A percentile compares a stretch with the other conserved stretches of the same genome.
Conservation (phyloP, 2,113 vertebrate species). For the Oreochromis niloticus region DNA sequence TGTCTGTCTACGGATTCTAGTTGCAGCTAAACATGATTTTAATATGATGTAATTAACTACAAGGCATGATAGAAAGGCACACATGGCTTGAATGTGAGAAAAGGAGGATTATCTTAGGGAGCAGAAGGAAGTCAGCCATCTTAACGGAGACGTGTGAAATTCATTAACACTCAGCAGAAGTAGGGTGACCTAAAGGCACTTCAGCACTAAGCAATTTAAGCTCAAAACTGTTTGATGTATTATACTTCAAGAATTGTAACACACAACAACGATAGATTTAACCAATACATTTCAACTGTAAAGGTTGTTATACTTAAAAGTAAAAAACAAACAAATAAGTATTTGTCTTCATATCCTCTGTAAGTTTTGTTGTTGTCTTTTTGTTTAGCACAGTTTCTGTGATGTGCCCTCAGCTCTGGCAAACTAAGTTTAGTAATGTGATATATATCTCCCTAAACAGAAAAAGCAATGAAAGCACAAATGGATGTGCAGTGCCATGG, state of each 20-base stretch:
- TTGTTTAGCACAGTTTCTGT: background rate
- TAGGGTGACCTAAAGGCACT: background rate
- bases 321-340: background rate
- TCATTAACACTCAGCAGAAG: slow-evolving; percentile 57
- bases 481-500: background rate
- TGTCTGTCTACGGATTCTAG: background rate
- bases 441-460: background rate
- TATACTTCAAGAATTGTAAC: background rate
- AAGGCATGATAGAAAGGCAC: slow-evolving; percentile 16
- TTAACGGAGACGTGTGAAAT: slow-evolving; percentile 46
- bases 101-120: slow-evolving; percentile 49
- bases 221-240: background rate
- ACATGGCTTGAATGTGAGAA: slow-evolving; percentile 1
- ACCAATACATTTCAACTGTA: background rate
- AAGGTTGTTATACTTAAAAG: background rate
- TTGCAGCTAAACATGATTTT: background rate
- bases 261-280: background rate
- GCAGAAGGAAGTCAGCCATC: slow-evolving; percentile 16
- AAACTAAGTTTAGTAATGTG: background rate
- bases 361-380: background rate
- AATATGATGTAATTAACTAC: slow-evolving; percentile 36
- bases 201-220: background rate
- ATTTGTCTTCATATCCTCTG: background rate
- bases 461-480: background rate
- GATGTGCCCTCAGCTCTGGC: background rate